Percentiles rank a stretch among this genome's conserved stretches.
These are phyloP conservation scores for Oryzias celebensis DNA, from an alignment of 2,113 vertebrate species.

Conservation along the genomic window DNA sequence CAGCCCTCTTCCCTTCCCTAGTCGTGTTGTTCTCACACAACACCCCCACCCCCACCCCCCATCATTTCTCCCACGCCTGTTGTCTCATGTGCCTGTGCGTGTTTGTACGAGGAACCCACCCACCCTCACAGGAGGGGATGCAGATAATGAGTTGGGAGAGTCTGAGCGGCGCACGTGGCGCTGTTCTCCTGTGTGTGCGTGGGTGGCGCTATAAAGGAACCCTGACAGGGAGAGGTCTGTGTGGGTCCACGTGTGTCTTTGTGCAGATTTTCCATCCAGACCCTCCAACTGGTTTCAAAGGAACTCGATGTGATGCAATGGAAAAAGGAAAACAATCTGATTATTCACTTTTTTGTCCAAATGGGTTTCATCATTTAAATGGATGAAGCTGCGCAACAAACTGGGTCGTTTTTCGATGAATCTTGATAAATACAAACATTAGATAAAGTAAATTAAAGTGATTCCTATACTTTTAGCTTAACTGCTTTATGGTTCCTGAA, in stretches of 20 bases:
- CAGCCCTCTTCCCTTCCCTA: not conserved
- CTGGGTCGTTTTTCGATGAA: too few species aligned
- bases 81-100: constrained; percentile 43
- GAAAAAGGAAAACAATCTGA: not conserved
- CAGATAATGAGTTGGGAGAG: constrained; percentile 75
- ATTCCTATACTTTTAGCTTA: too few species aligned
- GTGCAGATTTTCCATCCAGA: constrained; percentile 1
- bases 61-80: constrained; percentile 58
- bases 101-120: constrained; percentile 61
- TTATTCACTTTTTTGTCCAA: not conserved
- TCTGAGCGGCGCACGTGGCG: constrained; percentile 63
- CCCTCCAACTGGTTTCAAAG: constrained; percentile 9
- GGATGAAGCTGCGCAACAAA: not conserved
- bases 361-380: not conserved
- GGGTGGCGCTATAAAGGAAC: constrained; percentile 63
- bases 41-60: constrained; percentile 47
- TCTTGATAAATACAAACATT: too few species aligned
- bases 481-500: too few species aligned
- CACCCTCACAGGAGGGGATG: constrained; percentile 72
- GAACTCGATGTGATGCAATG: constrained; percentile 9
- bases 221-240: constrained; percentile 20
- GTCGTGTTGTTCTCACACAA: constrained; percentile 40
- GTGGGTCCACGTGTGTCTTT: not conserved
- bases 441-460: too few species aligned
- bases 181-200: constrained; percentile 62